phyloP scores from a whole-genome alignment of 2,888 invertebrate species.

The Cecidostiba fungosa region DNA sequence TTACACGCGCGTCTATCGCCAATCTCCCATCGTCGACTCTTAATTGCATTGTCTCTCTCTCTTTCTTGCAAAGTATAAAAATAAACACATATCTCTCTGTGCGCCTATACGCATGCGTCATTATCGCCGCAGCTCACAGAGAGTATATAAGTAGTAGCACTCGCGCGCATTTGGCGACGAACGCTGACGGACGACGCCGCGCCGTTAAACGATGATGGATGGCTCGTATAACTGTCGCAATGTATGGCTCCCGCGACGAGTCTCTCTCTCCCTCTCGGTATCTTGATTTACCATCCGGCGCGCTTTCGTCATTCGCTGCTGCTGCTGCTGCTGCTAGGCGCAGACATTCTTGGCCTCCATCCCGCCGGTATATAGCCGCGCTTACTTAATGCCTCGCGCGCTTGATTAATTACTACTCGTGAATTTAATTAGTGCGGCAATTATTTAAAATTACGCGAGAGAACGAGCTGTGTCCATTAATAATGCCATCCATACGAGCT shows the following conservation, averaged over 20 bases:
- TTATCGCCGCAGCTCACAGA: slow-evolving; percentile 68
- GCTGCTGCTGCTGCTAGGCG: neutral
- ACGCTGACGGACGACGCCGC: slow-evolving; percentile 76
- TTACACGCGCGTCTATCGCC: slow-evolving; percentile 17
- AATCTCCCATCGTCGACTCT: slow-evolving; percentile 7
- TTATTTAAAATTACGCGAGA: slow-evolving; percentile 64
- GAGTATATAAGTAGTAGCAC: neutral
- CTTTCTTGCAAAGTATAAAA: slow-evolving; percentile 34
- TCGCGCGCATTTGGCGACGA: slow-evolving; percentile 69
- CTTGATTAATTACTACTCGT: slow-evolving; percentile 64
- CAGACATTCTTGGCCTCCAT: slow-evolving; percentile 56
- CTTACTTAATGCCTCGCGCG: slow-evolving; percentile 47
- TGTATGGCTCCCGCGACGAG: slow-evolving; percentile 75
- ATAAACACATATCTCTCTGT: slow-evolving; percentile 12
- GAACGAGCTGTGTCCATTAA: slow-evolving; percentile 56
- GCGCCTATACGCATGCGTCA: slow-evolving; percentile 63
- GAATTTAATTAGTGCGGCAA: slow-evolving; percentile 65
- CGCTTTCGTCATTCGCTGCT: slow-evolving; percentile 68
- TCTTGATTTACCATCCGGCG: slow-evolving; percentile 75
- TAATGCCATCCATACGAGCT: slow-evolving; percentile 50
- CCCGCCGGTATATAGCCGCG: slow-evolving; percentile 24
- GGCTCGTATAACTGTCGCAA: slow-evolving; percentile 77
- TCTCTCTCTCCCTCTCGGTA: slow-evolving; percentile 55
- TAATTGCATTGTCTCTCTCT: slow-evolving; percentile 43
- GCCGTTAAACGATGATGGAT: slow-evolving; percentile 74